Conservation (phyloP, 1,140 invertebrate genomes). For the Potamilus streckersoni region DNA sequence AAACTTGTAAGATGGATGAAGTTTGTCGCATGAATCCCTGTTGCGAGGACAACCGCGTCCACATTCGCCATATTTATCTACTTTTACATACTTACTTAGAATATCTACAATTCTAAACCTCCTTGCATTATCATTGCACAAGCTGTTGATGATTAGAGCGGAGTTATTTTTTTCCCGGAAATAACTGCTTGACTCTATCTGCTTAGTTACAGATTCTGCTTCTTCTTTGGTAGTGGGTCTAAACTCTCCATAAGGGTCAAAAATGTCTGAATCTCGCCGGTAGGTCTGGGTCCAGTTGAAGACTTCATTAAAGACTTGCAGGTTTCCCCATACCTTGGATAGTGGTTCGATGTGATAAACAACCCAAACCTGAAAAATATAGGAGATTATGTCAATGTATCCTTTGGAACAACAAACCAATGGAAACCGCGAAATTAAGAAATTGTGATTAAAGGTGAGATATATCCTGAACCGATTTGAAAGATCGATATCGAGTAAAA, state of each 20-base stretch:
- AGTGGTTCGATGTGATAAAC: constrained; percentile 26
- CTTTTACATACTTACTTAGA: constrained; percentile 17
- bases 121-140: constrained; percentile 27
- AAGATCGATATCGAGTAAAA: no score
- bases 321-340: constrained; percentile 26
- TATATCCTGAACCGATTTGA: no score
- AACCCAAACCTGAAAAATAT: constrained; percentile 14
- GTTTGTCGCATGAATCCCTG: constrained; percentile 20
- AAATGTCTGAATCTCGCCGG: constrained; percentile 23
- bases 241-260: constrained; percentile 15
- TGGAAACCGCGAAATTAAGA: no score
- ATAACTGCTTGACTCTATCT: constrained; percentile 9
- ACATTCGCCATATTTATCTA: constrained; percentile 24
- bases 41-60: constrained; percentile 10
- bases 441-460: no score
- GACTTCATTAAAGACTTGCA: constrained; percentile 5
- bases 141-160: constrained; percentile 23
- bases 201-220: constrained; percentile 1
- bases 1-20: constrained; percentile 23
- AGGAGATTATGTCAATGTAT: no score
- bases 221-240: constrained; percentile 15
- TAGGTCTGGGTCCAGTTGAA: constrained; percentile 33
- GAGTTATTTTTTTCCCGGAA: constrained; percentile 20
- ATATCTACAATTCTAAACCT: constrained; percentile 22
- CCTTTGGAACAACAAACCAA: no score